phyloP scores from a whole-genome alignment of 2,888 invertebrate genomes.

The Incurvaria masculella region DNA sequence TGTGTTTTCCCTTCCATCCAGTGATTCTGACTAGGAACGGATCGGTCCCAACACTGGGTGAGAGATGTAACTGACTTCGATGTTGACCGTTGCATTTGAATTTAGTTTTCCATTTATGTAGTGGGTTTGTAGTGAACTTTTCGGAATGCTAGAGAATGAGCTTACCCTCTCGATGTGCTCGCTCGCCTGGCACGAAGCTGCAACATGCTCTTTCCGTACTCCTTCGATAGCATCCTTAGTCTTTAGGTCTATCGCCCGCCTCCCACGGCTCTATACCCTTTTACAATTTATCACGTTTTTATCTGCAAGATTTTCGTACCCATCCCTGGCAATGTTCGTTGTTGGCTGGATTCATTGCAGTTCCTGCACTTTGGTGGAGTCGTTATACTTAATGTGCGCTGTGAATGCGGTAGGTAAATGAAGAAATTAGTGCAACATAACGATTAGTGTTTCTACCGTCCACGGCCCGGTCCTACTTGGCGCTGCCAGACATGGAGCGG shows the following conservation, averaged over 20 bases:
- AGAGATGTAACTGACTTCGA: slow-evolving; percentile 38
- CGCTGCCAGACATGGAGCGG: too few species aligned
- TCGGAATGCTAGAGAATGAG: slow-evolving; percentile 1
- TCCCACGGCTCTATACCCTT: too few species aligned
- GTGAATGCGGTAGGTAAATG: not conserved
- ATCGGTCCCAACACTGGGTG: slow-evolving; percentile 63
- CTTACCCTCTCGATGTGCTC: not conserved
- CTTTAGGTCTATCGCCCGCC: too few species aligned
- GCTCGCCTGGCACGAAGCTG: not conserved
- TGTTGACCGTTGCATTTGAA: slow-evolving; percentile 44
- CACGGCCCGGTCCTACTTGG: not conserved
- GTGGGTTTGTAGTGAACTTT: not conserved
- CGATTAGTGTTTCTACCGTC: not conserved
- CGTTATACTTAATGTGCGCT: not conserved
- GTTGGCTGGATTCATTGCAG: not conserved
- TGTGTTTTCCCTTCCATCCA: slow-evolving; percentile 47
- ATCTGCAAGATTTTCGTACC: too few species aligned
- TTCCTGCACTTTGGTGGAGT: not conserved
- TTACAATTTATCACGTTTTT: too few species aligned
- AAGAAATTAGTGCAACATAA: not conserved
- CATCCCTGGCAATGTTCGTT: not conserved
- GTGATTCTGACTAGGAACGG: slow-evolving; percentile 63
- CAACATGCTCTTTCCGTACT: too few species aligned
- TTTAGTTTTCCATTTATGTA: not conserved
- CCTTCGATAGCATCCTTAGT: not conserved